These are phyloP conservation scores for Climacteris rufus DNA, from an alignment of 2,113 vertebrate genomes.

Conservation along the genomic window DNA sequence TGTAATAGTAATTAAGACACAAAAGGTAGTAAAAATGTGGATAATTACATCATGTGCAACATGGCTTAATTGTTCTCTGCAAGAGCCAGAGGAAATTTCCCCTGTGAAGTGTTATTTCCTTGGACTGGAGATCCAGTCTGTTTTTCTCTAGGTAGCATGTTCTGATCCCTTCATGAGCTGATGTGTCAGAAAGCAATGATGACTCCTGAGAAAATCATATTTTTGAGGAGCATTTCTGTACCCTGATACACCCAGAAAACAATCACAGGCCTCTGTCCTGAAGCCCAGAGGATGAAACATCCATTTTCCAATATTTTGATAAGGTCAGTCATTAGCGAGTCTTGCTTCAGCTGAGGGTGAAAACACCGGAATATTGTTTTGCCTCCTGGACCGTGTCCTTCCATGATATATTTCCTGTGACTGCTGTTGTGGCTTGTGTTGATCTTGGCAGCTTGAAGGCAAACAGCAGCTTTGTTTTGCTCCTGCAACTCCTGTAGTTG, in stretches of 20 bases:
- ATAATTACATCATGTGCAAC: conserved; percentile 14
- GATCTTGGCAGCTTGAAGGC: neutral
- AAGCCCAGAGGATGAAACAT: neutral
- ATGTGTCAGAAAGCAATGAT: neutral
- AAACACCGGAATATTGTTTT: neutral
- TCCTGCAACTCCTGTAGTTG: neutral
- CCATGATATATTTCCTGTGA: neutral
- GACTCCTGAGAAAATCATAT: neutral
- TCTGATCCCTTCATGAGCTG: neutral
- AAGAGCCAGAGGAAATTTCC: neutral
- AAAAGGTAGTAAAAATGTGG: conserved; percentile 33
- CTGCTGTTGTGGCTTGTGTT: neutral
- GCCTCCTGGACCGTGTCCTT: neutral
- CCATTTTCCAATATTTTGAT: neutral
- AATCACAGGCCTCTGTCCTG: neutral
- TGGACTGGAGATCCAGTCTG: neutral
- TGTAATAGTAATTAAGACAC: conserved; percentile 41
- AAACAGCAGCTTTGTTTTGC: neutral
- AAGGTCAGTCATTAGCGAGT: neutral
- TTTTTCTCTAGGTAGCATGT: neutral
- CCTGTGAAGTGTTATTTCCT: neutral
- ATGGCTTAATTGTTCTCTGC: neutral
- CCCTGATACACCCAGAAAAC: neutral
- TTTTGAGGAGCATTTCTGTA: neutral
- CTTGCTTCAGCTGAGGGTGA: neutral